Percentiles rank a stretch among this genome's conserved stretches.
Evolutionary conservation across 2,113 vertebrate genomes (phyloP).

Genomic region (Hippocampus zosterae): DNA sequence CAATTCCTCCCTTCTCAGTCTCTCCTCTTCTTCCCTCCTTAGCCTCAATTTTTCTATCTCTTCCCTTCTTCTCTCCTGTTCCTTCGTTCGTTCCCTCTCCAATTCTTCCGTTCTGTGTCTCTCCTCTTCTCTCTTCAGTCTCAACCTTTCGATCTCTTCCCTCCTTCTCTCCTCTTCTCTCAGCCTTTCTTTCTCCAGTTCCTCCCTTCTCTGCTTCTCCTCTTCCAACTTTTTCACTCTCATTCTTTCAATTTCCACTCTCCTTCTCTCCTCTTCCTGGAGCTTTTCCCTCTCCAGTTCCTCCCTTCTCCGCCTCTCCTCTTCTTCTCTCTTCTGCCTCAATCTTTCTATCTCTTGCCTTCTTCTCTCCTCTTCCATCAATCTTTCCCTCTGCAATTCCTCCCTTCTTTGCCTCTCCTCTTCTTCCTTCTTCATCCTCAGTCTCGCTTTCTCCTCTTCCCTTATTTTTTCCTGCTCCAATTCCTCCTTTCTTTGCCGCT

Average conservation of each 20-base stretch:
- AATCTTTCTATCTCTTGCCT: constrained; percentile 3
- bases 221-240: neutral
- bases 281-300: neutral
- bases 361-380: neutral
- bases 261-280: neutral
- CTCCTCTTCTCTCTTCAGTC: neutral
- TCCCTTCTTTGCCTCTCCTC: neutral
- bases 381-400: neutral
- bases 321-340: neutral
- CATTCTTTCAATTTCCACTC: neutral
- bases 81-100: neutral
- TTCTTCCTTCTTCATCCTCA: neutral
- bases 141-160: neutral
- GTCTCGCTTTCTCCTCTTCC: constrained; percentile 14
- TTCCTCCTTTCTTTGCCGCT: neutral
- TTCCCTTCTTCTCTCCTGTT: neutral
- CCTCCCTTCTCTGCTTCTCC: neutral
- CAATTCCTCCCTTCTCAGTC: neutral
- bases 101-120: neutral
- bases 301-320: neutral
- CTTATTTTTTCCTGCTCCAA: neutral
- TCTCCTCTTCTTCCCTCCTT: neutral
- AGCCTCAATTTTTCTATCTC: neutral
- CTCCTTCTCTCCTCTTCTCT: neutral
- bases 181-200: neutral